These are phyloP conservation scores for Lepeophtheirus nordmannii DNA, from an alignment of 2,888 invertebrate genomes.

Conservation along the genomic window DNA sequence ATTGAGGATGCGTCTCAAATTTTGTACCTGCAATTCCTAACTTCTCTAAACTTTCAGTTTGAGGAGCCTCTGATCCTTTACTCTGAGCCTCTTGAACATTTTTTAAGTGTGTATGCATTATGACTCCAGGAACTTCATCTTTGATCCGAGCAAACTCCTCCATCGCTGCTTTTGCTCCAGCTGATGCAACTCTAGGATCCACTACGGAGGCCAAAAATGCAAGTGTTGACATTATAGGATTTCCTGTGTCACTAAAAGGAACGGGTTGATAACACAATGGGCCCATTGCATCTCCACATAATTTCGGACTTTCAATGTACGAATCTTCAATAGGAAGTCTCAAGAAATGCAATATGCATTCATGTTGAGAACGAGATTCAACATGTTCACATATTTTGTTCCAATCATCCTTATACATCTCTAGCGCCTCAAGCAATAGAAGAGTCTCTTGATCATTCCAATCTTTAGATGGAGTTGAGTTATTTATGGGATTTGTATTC, in stretches of 20 bases:
- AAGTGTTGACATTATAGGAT: conserved; percentile 99
- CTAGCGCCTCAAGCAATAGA: conserved; percentile 79
- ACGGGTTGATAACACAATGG: conserved; percentile 93
- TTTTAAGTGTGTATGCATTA: conserved; percentile 87
- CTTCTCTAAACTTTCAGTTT: conserved; percentile 11
- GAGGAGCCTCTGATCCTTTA: conserved; percentile 29
- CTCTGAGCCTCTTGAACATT: conserved; percentile 54
- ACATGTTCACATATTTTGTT: conserved; percentile 92
- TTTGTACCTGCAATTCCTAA: conserved; percentile 80
- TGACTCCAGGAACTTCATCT: conserved; percentile 91
- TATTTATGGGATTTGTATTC: conserved; percentile 14
- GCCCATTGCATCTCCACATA: conserved; percentile 52
- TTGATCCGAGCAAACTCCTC: conserved; percentile 95
- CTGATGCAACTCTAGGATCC: conserved; percentile 93
- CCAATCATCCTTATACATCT: conserved; percentile 99
- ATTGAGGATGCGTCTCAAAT: conserved; percentile 36
- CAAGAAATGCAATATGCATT: conserved; percentile 95
- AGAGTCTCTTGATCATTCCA: conserved; percentile 99
- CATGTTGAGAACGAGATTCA: conserved; percentile 93
- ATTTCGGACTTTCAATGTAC: conserved; percentile 68
- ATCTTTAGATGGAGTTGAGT: conserved; percentile 38
- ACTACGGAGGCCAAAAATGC: conserved; percentile 97
- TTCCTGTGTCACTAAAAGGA: conserved; percentile 93
- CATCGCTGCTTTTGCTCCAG: conserved; percentile 95
- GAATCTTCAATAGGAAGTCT: conserved; percentile 97